Evolutionary conservation across 2,888 invertebrate species (phyloP).

Genomic region (Diaphora mendica): DNA sequence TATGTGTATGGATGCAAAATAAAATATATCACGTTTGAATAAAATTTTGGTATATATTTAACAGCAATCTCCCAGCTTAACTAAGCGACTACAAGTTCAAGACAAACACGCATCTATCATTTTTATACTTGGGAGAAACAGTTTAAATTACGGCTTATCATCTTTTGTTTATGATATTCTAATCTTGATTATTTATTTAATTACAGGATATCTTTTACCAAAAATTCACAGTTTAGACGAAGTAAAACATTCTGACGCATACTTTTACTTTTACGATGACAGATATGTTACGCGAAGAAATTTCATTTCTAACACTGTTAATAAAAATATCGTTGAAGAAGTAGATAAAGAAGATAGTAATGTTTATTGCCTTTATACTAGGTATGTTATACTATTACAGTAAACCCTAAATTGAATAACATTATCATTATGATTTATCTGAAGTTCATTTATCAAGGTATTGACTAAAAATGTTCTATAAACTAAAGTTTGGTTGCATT

Average conservation of each 20-base stretch:
- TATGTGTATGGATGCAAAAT: background rate
- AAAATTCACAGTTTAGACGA: background rate
- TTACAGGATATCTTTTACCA: conserved; percentile 2
- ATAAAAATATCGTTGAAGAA: background rate
- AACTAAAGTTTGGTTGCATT: background rate
- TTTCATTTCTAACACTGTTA: background rate
- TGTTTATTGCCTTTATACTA: conserved; percentile 15
- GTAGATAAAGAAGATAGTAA: background rate
- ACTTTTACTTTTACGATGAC: background rate
- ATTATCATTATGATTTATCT: background rate
- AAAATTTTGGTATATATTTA: background rate
- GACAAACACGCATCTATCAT: no score
- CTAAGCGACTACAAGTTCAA: no score
- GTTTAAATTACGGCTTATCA: no score
- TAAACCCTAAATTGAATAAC: background rate
- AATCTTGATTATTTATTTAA: background rate
- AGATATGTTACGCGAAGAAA: background rate
- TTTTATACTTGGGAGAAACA: no score
- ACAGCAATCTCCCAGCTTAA: no score
- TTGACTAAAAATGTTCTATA: background rate
- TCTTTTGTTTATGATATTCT: no score
- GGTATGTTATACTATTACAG: background rate
- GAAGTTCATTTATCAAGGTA: background rate
- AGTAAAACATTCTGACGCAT: background rate
- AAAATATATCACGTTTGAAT: background rate